Conservation (phyloP, 1,140 invertebrate species). For the Branchinecta lindahli region DNA sequence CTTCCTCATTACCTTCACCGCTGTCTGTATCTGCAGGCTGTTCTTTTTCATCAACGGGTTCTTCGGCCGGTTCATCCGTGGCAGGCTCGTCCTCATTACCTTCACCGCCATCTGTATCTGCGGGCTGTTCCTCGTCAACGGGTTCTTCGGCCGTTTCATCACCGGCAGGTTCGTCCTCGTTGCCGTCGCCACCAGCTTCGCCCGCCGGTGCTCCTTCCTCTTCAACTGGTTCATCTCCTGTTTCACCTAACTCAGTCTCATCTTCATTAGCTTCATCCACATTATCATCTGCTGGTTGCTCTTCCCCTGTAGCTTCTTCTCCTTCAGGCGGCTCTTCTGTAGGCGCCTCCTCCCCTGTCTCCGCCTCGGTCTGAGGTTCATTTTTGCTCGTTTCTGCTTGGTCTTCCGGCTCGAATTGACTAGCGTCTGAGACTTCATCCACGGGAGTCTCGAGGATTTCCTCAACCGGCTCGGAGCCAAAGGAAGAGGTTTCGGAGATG, state of each 20-base stretch:
- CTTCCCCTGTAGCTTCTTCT: slow-evolving; percentile 7
- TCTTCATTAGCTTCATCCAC: slow-evolving; percentile 9
- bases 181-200: too few species aligned
- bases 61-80: too few species aligned
- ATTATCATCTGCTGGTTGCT: background rate
- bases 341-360: background rate
- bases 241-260: too few species aligned
- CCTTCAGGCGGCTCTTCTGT: background rate
- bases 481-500: background rate
- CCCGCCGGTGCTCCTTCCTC: too few species aligned
- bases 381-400: slow-evolving; percentile 6
- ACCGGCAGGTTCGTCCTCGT: too few species aligned
- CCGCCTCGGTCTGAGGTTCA: slow-evolving; percentile 9
- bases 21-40: too few species aligned
- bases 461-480: background rate
- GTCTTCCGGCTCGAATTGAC: background rate
- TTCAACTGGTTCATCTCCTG: background rate
- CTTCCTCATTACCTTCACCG: background rate
- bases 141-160: too few species aligned
- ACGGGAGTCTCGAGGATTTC: background rate
- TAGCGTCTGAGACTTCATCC: background rate
- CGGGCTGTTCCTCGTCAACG: too few species aligned
- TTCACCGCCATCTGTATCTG: too few species aligned
- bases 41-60: background rate
- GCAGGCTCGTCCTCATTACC: too few species aligned